Conservation (phyloP, 2,113 vertebrate species). For the Nanorana parkeri region DNA sequence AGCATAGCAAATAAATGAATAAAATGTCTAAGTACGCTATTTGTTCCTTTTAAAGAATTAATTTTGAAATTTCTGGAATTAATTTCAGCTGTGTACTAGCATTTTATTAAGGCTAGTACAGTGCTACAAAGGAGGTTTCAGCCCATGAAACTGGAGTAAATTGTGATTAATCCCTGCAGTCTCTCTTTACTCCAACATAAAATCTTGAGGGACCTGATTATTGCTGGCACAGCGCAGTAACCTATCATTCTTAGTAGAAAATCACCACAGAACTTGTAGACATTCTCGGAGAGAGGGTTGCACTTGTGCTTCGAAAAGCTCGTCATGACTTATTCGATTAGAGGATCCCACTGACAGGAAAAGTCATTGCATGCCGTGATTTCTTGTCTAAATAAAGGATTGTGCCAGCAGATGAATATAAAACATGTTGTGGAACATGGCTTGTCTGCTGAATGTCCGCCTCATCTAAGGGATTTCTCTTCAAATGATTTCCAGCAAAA, state of each 20-base stretch:
- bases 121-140: constrained; percentile 18
- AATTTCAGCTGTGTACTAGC: too few species aligned
- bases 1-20: too few species aligned
- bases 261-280: constrained; percentile 51
- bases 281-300: constrained; percentile 45
- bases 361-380: constrained; percentile 53
- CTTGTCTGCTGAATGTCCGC: neutral
- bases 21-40: too few species aligned
- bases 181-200: constrained; percentile 29
- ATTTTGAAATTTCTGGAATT: too few species aligned
- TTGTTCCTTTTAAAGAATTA: too few species aligned
- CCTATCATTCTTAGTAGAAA: constrained; percentile 57
- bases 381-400: constrained; percentile 56
- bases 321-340: constrained; percentile 52
- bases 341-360: constrained; percentile 52
- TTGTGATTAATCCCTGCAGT: constrained; percentile 56
- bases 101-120: constrained; percentile 1
- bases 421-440: constrained; percentile 42
- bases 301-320: constrained; percentile 50
- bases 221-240: constrained; percentile 46
- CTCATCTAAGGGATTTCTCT: neutral
- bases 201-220: constrained; percentile 55
- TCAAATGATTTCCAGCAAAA: neutral
- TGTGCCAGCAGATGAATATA: constrained; percentile 48
- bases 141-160: constrained; percentile 15